phyloP scores from a whole-genome alignment of 2,888 invertebrate species.

The Dryocosmus kuriphilus region DNA sequence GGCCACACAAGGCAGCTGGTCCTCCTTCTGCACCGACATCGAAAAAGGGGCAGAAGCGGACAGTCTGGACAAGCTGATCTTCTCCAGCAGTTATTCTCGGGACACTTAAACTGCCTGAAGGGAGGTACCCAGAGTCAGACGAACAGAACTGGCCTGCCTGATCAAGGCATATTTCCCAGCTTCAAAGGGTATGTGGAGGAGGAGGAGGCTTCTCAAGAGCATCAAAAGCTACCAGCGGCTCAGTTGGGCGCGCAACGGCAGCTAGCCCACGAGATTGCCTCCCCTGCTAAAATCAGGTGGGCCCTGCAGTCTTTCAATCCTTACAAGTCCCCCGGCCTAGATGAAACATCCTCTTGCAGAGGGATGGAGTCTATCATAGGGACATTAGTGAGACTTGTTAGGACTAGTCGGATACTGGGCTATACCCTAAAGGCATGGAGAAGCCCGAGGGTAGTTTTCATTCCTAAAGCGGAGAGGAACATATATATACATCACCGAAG shows the following conservation, averaged over 20 bases:
- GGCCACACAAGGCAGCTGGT: background rate
- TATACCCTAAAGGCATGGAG: conserved; percentile 10
- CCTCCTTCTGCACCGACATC: too few relatives aligned
- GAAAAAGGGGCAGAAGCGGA: too few relatives aligned
- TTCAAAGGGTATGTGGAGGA: background rate
- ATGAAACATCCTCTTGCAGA: conserved; percentile 5
- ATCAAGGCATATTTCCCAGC: background rate
- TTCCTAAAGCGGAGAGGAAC: conserved; percentile 52
- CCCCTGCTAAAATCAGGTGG: background rate
- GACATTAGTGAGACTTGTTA: background rate
- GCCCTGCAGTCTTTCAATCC: conserved; percentile 25
- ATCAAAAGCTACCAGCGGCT: too few relatives aligned
- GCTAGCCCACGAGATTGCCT: conserved; percentile 19
- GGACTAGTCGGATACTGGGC: background rate
- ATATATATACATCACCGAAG: background rate
- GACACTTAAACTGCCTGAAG: background rate
- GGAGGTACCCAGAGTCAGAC: background rate
- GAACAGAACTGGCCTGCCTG: background rate
- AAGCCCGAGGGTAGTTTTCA: conserved; percentile 47
- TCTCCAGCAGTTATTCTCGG: too few relatives aligned
- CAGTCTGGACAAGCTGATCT: too few relatives aligned
- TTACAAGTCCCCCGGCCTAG: conserved; percentile 22
- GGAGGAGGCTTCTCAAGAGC: too few relatives aligned
- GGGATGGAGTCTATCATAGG: background rate
- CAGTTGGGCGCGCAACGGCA: background rate